Evolutionary conservation across 1,140 invertebrate species (phyloP), one percentile per base, ranked within the genome.

Genomic region (Drosophila tristis): DNA sequence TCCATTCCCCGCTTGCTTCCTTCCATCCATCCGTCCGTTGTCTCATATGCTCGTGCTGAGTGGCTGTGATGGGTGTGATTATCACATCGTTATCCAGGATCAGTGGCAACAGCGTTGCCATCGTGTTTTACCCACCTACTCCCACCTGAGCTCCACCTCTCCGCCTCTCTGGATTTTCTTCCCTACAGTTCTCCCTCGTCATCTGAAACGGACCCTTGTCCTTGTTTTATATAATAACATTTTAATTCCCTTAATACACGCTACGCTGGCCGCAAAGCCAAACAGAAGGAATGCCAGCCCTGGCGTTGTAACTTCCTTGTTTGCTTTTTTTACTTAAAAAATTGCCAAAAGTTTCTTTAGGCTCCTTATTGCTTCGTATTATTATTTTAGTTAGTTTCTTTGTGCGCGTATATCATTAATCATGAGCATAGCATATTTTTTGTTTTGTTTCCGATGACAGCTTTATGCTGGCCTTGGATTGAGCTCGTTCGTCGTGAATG

Each of bases 161-260:
- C 6, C 16, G 13, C n/a, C 25, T 39, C 2, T 7, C 2, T 31
- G 35, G 11, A 39, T 39, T 13, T 5, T 39, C 35, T 11, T 39
- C 35, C 35, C 13, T 39, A 4, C 35, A 39, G 11, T 13, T 39
- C 11, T 39, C 4, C 11, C 11, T 13, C 35, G 35, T 39, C 35
- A 45, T n/a, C 25, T 35, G 26, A 16, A 31, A n/a, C 7, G 45
- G 68, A 57, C 49, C 61, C 59, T 62, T 55, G 51, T 65, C 63
- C 78, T 75, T 87, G 56, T 82, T 82, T 87, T 72, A 76, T 87
- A 76, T 87, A 89, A 87, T 87, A 89, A 89, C 84, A 89, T 87
- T 87, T 87, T 87, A 87, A 87, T 87, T 87, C 82, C 82, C 84
- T 89, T 87, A 87, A 87, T 87, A 89, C 84, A 87, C 84, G 82